Evolutionary conservation across 2,113 vertebrate genomes (phyloP), one percentile per base, ranked within the genome.

Genomic region (Tychaedon coryphoeus): DNA sequence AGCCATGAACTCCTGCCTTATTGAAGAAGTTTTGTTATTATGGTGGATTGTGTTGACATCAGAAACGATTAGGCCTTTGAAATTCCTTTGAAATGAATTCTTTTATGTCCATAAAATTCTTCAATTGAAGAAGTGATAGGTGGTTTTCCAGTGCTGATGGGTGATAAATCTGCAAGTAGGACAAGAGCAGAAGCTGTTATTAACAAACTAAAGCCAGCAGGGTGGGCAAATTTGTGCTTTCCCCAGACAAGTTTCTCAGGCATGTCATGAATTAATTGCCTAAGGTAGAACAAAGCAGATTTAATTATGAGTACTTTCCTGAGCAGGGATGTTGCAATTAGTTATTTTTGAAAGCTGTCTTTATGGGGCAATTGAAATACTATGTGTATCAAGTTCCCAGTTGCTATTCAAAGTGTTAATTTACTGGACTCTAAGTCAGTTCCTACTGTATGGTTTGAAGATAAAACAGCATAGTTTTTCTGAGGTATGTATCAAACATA

Each of bases 311-410:
- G 62, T 92, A 58, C 36, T 86, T 78, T 88, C 64, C 87, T 86
- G 65, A 86, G 71, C 72, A 92, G 45, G 42, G n/a, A 57, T 88
- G 40, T 83, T 83, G n/a, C 75, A 93, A 79, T 96, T 94, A 90
- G 71, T 94, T 94, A 80, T 92, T 94, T 94, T 86, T 94, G 88
- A 90, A 90, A 80, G 60, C 45, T 76, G 5, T 76, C 94, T 94
- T 95, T 86, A 76, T 38, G 51, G 50, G 28, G 11, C 47, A 90
- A 42, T 90, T 88, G 73, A 74, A 95, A 84, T 74, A 76, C 50
- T 80, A 43, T 66, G 56, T 83, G 24, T 90, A 62, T 72, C 53
- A 54, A 79, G 31, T 82, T 95, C 51, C 60, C 31, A 88, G 42
- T 53, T 95, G 75, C 75, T 83, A 10, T 64, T 82, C 62, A 86